Evolutionary conservation across 1,140 invertebrate species (phyloP), one percentile per base, ranked within the genome.

Genomic region (Sipha flava): DNA sequence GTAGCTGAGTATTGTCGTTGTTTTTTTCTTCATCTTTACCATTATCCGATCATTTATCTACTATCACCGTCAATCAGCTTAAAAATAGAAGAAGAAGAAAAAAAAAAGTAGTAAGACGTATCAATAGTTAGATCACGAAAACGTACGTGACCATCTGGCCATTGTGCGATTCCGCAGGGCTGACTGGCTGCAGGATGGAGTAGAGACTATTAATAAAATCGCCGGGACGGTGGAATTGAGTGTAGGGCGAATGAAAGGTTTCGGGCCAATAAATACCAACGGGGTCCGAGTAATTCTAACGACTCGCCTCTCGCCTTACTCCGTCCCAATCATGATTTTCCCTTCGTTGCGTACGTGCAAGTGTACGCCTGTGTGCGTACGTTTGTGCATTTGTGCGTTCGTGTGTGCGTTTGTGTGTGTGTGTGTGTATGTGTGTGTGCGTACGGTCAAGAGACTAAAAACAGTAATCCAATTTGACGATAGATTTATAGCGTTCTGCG

Each of bases 381-480:
- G n/a, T n/a, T n/a, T n/a, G n/a, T n/a, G n/a, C n/a, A n/a, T n/a
- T n/a, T n/a, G n/a, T n/a, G n/a, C n/a, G n/a, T n/a, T n/a, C n/a
- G n/a, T n/a, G n/a, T n/a, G n/a, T n/a, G n/a, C n/a, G n/a, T n/a
- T n/a, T n/a, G n/a, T n/a, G n/a, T n/a, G n/a, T n/a, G n/a, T n/a
- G n/a, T n/a, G n/a, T n/a, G n/a, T n/a, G n/a, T 18, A 40, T 40
- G 37, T 10, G 37, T 40, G 94, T 92, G 93, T n/a, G 3, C 31
- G 34, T 87, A 92, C 81, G 94, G 94, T 2, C 89, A 90, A 94
- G 1, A 90, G 89, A 64, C 92, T 95, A 83, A 92, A 91, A 23
- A 96, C 94, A 94, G 94, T 92, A 90, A 94, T 93, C 84, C 93
- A 91, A 31, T 89, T 89, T 82, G 88, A 88, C 1, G 88, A 90